Percentiles rank a stretch among this genome's conserved stretches.
Evolutionary conservation across 2,113 vertebrate species (phyloP).

Genomic region (Gymnobelideus leadbeateri): DNA sequence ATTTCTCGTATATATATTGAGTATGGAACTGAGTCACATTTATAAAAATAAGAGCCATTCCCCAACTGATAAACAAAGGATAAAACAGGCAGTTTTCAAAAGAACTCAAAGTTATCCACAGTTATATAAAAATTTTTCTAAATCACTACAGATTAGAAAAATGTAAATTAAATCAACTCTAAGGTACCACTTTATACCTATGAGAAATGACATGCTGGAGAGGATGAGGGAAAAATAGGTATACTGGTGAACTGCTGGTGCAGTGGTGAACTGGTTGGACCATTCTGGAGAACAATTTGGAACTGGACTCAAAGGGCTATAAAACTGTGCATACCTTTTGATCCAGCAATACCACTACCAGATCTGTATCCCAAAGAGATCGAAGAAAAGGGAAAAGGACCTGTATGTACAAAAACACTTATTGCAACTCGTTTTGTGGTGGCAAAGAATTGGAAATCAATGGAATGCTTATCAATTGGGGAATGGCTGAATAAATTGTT

Average conservation of each 20-base stretch:
- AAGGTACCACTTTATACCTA: neutral
- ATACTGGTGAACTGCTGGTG: neutral
- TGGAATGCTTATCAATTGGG: neutral
- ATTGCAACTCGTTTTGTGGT: neutral
- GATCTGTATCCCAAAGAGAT: neutral
- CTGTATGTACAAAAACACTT: neutral
- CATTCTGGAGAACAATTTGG: neutral
- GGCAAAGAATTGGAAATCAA: neutral
- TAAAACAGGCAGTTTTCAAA: neutral
- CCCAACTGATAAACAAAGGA: neutral
- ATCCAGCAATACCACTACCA: no score
- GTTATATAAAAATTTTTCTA: neutral
- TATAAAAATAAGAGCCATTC: neutral
- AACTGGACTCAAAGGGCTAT: neutral
- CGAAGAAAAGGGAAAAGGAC: neutral
- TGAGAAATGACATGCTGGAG: neutral
- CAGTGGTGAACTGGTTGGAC: neutral
- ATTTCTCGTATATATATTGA: neutral
- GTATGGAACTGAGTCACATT: neutral
- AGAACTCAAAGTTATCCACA: neutral
- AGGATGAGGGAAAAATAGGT: neutral
- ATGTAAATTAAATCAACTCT: neutral
- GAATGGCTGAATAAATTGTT: neutral
- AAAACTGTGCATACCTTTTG: neutral
- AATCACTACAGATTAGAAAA: neutral